phyloP scores from a whole-genome alignment of 1,140 invertebrate species.

The Teleogryllus occipitalis region DNA sequence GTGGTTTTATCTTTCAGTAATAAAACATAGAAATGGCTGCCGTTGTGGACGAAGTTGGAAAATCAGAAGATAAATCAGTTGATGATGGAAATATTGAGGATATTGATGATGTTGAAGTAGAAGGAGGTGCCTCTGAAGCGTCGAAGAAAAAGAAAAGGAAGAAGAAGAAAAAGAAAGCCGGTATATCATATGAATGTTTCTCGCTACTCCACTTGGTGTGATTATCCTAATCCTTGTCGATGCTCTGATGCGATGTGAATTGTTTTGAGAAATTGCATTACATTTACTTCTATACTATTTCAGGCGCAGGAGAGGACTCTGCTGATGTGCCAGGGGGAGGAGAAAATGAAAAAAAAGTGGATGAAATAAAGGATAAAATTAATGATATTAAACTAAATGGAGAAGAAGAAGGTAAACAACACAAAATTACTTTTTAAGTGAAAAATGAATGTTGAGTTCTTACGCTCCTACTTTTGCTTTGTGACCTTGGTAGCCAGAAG shows the following conservation, averaged over 20 bases:
- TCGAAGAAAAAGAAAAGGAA: constrained; percentile 63
- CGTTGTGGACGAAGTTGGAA: constrained; percentile 42
- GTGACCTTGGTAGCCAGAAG: not conserved
- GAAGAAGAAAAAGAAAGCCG: constrained; percentile 66
- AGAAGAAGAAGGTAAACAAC: constrained; percentile 12
- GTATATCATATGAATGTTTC: constrained; percentile 34
- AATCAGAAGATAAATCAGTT: constrained; percentile 24
- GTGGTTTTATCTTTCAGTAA: not conserved
- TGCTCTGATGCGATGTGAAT: not conserved
- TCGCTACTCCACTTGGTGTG: not conserved
- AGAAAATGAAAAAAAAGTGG: constrained; percentile 21
- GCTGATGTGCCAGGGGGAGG: constrained; percentile 38
- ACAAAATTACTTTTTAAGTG: not conserved
- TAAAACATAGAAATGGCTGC: constrained; percentile 38
- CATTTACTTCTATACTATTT: not conserved
- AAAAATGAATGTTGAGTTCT: not conserved
- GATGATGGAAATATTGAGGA: constrained; percentile 37
- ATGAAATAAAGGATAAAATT: constrained; percentile 15
- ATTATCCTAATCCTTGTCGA: not conserved
- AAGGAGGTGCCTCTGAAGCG: constrained; percentile 45
- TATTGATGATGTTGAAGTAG: constrained; percentile 41
- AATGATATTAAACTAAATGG: constrained; percentile 26
- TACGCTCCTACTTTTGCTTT: no score
- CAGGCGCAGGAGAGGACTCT: constrained; percentile 39
- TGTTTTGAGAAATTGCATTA: not conserved